Base-by-base conservation (phyloP, 92 coral and sea anemone genomes). In the Meandrina meandrites region DNA sequence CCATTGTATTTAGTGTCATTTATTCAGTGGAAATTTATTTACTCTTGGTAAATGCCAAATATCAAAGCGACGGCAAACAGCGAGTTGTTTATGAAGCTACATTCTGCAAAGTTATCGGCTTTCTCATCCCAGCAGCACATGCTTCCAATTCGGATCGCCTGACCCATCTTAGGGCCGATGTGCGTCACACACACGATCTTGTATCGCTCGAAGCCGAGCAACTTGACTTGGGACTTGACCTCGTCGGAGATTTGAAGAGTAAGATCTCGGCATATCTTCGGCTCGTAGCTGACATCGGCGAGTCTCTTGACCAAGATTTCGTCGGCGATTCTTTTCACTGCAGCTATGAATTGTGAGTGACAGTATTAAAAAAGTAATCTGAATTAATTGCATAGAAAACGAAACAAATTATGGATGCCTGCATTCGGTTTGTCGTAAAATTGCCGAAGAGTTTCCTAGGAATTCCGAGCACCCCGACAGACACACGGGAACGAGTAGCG, bases 151-250 rank as follows among this genome's bases (percentile, higher is more conserved):
- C 84, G 85, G 22, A 92, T 71, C 22, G 84, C 40, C 79, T 92
- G 95, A 0, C 83, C 91, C 87, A 74, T 87, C 79, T 72, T 83
- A 64, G 84, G 90, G 18, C 95, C 95, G 35, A 92, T 92, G 71
- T 79, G 88, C 45, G 93, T 92, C 84, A 92, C 56, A 53, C 95
- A 91, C 79, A 92, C 93, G 91, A 92, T 87, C 88, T 92, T 92
- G 93, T 92, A 92, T 87, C 95, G 91, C 83, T 91, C 86, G 80
- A 87, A 92, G 37, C 95, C 93, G 91, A 92, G 91, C 28, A 66
- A 80, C 70, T 88, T 90, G 53, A 92, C 95, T 71, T 80, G 89
- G 22, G 87, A 69, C 76, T 78, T 76, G 68, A 92, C 87, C 19
- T 87, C 94, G 67, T 92, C 95, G 16, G 91, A 81, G 74, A 92